These are phyloP conservation scores for Andrena cerasifolii DNA, from an alignment of 1,140 invertebrate species.

Conservation along the genomic window DNA sequence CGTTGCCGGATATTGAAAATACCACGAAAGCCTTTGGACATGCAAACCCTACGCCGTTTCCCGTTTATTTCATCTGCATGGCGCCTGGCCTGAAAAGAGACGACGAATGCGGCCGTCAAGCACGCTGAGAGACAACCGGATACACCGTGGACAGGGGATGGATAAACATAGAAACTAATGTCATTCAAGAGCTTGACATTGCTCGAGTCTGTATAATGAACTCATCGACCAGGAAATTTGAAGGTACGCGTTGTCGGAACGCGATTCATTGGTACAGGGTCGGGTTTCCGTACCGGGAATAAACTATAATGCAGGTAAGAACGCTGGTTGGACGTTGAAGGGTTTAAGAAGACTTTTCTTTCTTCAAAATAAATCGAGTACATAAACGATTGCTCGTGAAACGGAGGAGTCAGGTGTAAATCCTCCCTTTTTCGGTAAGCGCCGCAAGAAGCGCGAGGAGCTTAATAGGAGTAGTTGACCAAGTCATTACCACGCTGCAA, in stretches of 20 bases:
- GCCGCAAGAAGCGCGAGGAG: too few species aligned
- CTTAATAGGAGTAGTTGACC: background rate
- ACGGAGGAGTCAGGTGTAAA: too few species aligned
- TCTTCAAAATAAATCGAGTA: too few species aligned
- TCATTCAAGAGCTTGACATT: conserved; percentile 19
- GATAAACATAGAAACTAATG: conserved; percentile 53
- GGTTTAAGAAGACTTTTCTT: background rate
- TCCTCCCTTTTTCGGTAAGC: too few species aligned
- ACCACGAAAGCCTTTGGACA: conserved; percentile 65
- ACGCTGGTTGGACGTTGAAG: conserved; percentile 4
- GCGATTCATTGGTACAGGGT: conserved; percentile 25
- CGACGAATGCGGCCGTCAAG: conserved; percentile 40
- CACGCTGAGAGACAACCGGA: background rate
- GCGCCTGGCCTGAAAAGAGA: background rate
- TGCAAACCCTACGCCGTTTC: conserved; percentile 28
- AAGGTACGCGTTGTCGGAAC: conserved; percentile 27
- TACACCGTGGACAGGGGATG: background rate
- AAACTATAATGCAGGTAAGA: conserved; percentile 23
- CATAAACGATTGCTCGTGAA: too few species aligned
- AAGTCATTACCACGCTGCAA: background rate
- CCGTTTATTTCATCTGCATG: conserved; percentile 45
- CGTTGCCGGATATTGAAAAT: conserved; percentile 76
- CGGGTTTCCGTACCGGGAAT: background rate
- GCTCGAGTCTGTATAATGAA: conserved; percentile 22
- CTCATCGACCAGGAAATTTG: conserved; percentile 56